Percentiles rank a stretch among this genome's conserved stretches.
Evolutionary conservation across 2,888 invertebrate genomes (phyloP).

Genomic region (Tenthredo notha): DNA sequence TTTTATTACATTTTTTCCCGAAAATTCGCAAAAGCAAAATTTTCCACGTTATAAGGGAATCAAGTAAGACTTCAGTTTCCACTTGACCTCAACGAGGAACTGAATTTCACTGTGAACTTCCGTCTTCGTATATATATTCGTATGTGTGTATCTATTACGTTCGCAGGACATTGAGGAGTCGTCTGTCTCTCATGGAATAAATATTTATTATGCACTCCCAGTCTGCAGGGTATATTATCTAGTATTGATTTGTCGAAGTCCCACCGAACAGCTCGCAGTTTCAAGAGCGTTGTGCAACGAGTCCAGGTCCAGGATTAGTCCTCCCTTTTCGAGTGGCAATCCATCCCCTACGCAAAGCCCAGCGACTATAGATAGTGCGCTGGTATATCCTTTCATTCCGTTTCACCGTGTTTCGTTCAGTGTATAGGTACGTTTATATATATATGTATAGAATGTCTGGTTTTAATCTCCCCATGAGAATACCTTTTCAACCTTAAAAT

Average conservation of each 20-base stretch:
- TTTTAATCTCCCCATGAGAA: not conserved
- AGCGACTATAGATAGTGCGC: not conserved
- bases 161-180: not conserved
- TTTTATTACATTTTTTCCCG: not conserved
- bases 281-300: slow-evolving; percentile 42
- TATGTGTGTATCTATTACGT: not conserved
- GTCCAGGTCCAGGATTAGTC: slow-evolving; percentile 43
- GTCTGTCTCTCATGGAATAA: not conserved
- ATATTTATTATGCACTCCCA: slow-evolving; percentile 19
- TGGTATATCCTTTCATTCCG: slow-evolving; percentile 28
- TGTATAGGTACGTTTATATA: not conserved
- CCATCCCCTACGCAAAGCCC: slow-evolving; percentile 31
- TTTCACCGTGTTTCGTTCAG: not conserved
- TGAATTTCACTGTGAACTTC: not conserved
- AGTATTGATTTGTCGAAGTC: slow-evolving; percentile 45
- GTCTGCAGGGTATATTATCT: slow-evolving; percentile 15
- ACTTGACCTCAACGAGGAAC: not conserved
- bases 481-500: not conserved
- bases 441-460: not conserved
- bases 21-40: not conserved
- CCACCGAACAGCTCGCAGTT: not conserved
- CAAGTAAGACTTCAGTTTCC: not conserved
- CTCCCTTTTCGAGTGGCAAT: slow-evolving; percentile 46
- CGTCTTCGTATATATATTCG: not conserved
- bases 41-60: not conserved